Percentiles rank a stretch among this genome's conserved stretches.
These are phyloP conservation scores for Rhynchopsitta pachyrhyncha DNA, from an alignment of 2,113 vertebrate species.

Conservation along the genomic window DNA sequence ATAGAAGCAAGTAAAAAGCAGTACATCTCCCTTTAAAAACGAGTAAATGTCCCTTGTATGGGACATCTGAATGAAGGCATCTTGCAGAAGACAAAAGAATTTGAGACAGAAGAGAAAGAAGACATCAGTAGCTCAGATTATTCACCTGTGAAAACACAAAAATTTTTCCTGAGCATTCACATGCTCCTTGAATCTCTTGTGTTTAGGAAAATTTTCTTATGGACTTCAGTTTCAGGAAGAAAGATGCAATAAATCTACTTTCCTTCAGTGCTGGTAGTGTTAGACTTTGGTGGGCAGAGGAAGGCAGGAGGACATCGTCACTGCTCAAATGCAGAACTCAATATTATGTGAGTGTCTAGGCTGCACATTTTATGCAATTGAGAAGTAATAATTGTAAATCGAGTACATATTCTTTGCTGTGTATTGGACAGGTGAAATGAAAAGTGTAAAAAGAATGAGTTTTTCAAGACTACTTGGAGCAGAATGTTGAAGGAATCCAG, in stretches of 20 bases:
- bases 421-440: not conserved
- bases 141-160: not conserved
- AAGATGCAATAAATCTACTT: not conserved
- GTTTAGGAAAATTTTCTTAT: not conserved
- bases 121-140: not conserved
- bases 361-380: not conserved
- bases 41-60: not conserved
- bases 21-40: not conserved
- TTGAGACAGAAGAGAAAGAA: not conserved
- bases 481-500: not conserved
- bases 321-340: not conserved
- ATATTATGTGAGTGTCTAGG: not conserved
- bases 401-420: not conserved
- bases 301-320: not conserved
- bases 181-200: not conserved
- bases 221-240: not conserved
- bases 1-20: not conserved
- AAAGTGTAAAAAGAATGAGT: not conserved
- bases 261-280: not conserved
- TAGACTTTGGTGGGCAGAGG: not conserved
- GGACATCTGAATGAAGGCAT: not conserved
- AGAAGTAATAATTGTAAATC: not conserved
- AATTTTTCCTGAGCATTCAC: not conserved
- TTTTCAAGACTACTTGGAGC: not conserved
- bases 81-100: not conserved